Base-by-base conservation (phyloP, 1,140 invertebrate species). In the Ectropis grisescens region DNA sequence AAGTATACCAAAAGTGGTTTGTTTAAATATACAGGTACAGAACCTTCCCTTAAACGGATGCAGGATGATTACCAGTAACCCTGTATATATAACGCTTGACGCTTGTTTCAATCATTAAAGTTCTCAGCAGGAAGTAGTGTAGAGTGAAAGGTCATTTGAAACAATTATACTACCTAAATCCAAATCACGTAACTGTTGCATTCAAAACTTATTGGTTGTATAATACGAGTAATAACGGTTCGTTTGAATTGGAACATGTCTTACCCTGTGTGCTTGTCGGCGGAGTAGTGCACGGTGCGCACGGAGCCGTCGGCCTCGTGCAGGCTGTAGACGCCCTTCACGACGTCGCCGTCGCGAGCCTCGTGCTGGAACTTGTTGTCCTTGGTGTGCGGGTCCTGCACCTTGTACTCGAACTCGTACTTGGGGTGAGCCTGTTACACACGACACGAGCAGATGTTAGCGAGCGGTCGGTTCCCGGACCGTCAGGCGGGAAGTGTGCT, bases 301-400 rank as follows among this genome's bases (percentile, higher is more conserved):
- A 65, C 47, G 24, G 62, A 56, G 27, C 75, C 82, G 13, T 76
- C 69, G 14, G 84, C 70, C 47, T 85, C 76, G 22, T 83, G 53
- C 13, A 85, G 54, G 10, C 66, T 70, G 58, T 84, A 85, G 13
- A 65, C 62, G 11, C 84, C 84, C 15, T 70, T 70, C n/a, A 84
- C 78, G 1, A 61, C 54, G 49, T 64, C 83, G 50, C 59, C 56
- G 58, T 82, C 43, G 13, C 67, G 58, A 16, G 40, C 42, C 41
- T 74, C 66, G 28, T 68, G 61, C 27, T 74, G 66, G 31, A 47
- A 62, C 49, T 70, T 74, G 47, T 60, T 48, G 54, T 74, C 64
- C 3, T 61, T 59, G 11, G 66, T 69, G 41, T 74, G 58, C 0
- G 52, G 54, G 33, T 75, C 70, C 7, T 50, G 39, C 14, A 84